Percentiles rank a stretch among this genome's conserved stretches.
Evolutionary conservation across 2,113 vertebrate genomes (phyloP).

Genomic region (Sturnira hondurensis): DNA sequence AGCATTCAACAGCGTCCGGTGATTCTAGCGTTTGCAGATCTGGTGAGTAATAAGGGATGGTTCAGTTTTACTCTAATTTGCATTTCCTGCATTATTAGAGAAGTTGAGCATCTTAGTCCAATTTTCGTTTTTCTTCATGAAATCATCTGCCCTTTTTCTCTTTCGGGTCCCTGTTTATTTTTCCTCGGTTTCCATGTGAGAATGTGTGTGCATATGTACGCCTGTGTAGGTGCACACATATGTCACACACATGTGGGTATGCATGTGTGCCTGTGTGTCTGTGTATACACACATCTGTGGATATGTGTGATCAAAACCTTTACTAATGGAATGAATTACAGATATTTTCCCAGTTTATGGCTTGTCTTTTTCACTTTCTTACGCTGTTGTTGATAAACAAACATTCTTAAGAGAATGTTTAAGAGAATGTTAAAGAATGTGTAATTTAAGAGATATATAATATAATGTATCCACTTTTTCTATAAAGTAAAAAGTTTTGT

Average conservation of each 20-base stretch:
- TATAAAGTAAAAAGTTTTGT: not conserved
- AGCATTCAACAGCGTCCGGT: not conserved
- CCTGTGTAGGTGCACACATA: accelerated
- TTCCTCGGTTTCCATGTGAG: not conserved
- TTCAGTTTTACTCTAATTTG: not conserved
- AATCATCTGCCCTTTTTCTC: not conserved
- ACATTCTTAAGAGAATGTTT: no score
- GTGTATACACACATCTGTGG: accelerated
- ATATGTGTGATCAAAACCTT: not conserved
- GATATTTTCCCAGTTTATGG: not conserved
- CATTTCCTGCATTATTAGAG: not conserved
- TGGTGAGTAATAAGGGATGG: not conserved
- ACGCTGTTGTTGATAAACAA: not conserved
- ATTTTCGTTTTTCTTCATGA: not conserved
- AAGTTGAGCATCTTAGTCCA: not conserved
- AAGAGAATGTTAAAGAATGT: no score
- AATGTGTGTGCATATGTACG: no score
- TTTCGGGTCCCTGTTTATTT: not conserved
- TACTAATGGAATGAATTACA: not conserved
- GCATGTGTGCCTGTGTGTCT: not conserved
- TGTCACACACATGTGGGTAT: not conserved
- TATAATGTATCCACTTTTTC: not conserved
- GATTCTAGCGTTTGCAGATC: no score
- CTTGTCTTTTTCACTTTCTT: not conserved
- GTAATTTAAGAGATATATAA: not conserved